Conservation (phyloP, 2,888 invertebrate species). For the Acleris holmiana region DNA sequence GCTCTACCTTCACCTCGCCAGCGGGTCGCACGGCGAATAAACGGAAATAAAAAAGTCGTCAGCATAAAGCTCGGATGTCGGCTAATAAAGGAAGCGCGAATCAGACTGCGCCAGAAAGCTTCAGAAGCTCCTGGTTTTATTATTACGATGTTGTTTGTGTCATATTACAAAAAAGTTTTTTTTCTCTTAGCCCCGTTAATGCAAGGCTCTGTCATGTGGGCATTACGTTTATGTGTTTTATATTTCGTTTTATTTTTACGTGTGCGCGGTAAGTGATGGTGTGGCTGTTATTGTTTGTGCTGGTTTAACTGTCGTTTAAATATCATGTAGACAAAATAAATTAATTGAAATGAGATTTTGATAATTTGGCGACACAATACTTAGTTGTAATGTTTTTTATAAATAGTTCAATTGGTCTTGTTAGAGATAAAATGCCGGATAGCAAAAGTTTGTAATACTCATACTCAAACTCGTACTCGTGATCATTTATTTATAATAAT, state of each 20-base stretch:
- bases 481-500: too few relatives aligned
- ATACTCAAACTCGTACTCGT: too few relatives aligned
- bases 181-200: constrained; percentile 38
- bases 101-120: constrained; percentile 57
- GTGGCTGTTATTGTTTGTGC: background rate
- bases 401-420: too few relatives aligned
- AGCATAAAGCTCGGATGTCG: constrained; percentile 68
- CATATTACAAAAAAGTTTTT: constrained; percentile 55
- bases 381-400: too few relatives aligned
- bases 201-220: constrained; percentile 11
- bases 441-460: too few relatives aligned
- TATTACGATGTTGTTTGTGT: constrained; percentile 71
- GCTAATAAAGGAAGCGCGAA: constrained; percentile 75
- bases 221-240: constrained; percentile 28
- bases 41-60: constrained; percentile 79
- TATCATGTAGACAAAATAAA: too few relatives aligned
- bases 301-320: background rate
- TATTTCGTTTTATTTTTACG: constrained; percentile 21
- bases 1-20: constrained; percentile 27
- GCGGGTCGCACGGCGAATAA: constrained; percentile 53
- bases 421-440: too few relatives aligned
- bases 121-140: constrained; percentile 60
- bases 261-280: background rate
- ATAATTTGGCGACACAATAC: too few relatives aligned
- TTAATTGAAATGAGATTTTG: too few relatives aligned